A percentile compares a stretch with the other conserved stretches of the same genome.
Evolutionary conservation across 2,888 invertebrate genomes (phyloP).

Genomic region (Lysandra coridon): DNA sequence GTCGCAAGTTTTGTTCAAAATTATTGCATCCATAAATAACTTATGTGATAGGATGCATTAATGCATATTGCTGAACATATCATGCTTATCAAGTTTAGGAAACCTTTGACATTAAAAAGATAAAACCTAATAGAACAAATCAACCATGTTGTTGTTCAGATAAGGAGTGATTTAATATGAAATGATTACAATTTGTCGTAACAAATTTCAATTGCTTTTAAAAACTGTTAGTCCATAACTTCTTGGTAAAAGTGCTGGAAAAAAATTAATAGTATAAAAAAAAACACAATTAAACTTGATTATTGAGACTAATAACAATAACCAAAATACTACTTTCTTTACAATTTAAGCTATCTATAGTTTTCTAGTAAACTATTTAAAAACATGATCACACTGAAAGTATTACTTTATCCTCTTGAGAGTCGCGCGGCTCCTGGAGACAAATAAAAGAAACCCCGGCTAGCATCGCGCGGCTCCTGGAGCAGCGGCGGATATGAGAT

Average conservation of each 20-base stretch:
- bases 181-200: background rate
- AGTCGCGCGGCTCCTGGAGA: no score
- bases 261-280: background rate
- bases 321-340: no score
- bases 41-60: background rate
- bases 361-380: no score
- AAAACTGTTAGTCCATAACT: background rate
- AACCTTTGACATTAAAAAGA: slow-evolving; percentile 27
- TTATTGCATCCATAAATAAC: background rate
- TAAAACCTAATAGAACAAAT: slow-evolving; percentile 5
- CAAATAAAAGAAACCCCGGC: no score
- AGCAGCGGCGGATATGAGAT: no score
- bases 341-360: no score
- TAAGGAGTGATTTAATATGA: background rate
- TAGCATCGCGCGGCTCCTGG: no score
- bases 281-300: background rate
- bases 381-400: background rate
- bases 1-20: background rate
- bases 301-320: no score
- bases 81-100: slow-evolving; percentile 6
- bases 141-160: slow-evolving; percentile 4
- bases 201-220: background rate
- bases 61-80: background rate
- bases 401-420: no score
- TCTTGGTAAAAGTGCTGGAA: background rate